Evolutionary conservation across 2,888 invertebrate genomes (phyloP), one percentile per base, ranked within the genome.

Genomic region (Caenorhabditis panamensis): DNA sequence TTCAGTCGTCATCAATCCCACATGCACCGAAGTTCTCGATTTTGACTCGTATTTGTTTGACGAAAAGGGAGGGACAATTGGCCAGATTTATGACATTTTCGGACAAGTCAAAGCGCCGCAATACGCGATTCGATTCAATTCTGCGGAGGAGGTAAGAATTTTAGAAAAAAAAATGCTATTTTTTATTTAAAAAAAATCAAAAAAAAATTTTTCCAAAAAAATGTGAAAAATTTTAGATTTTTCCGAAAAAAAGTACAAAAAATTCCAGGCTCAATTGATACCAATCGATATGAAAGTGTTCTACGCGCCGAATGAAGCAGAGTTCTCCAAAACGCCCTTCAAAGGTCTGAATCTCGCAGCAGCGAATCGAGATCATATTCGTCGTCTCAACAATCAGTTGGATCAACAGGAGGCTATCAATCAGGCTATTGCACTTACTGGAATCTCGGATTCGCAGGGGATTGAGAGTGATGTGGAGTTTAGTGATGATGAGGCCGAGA

Each of bases 401-500:
- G 81, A 81, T 68, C 66, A 68, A 26, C 59, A 72, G 31, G 71
- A 44, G 5, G 73, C 68, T 3, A 22, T 72, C n/a, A 53, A 44
- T 18, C 66, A 58, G 41, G 56, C 62, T 3, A 28, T 16, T 6
- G 56, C 37, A n/a, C 36, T n/a, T 16, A 24, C 13, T 36, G 24
- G 44, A 36, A 9, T 28, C 6, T 18, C 56, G 8, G 69, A 61
- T 11, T 22, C 51, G 18, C 51, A 49, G 8, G 20, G 4, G 9
- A 20, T 59, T 22, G 73, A 31, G 9, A 82, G 82, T 59, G 77
- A 78, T 20, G 59, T 77, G n/a, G 82, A 82, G 22, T 82, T 82
- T 51, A 82, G 82, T 61, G 82, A 82, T 44, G 82, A 82, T 37
- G 77, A 82, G 37, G 68, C 64, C 6, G 82, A 82, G 37, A 77